Evolutionary conservation across 92 coral and sea anemone genomes (phyloP).

Genomic region (Phymanthus crucifer): DNA sequence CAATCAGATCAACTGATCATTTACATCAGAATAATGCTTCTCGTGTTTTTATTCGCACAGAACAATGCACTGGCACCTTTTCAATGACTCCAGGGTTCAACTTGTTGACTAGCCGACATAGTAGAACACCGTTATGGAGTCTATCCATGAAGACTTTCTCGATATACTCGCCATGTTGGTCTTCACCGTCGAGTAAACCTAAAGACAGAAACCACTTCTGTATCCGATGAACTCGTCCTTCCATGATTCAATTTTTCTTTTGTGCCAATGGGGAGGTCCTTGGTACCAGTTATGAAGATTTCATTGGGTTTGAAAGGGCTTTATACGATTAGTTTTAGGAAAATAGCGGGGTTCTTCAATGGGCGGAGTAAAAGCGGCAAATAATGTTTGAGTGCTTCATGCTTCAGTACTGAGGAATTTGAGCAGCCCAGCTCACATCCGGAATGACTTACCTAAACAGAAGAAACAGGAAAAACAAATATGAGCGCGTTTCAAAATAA

Average conservation of each 20-base stretch:
- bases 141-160: slow-evolving; percentile 43
- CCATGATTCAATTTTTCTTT: slow-evolving; percentile 15
- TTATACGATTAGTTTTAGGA: neutral
- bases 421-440: slow-evolving; percentile 35
- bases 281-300: neutral
- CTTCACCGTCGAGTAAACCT: slow-evolving; percentile 46
- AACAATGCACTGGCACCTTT: slow-evolving; percentile 59
- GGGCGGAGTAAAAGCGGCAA: slow-evolving; percentile 19
- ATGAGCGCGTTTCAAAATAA: neutral
- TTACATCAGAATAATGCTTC: slow-evolving; percentile 58
- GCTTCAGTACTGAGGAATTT: slow-evolving; percentile 28
- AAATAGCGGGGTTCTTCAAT: slow-evolving; percentile 1
- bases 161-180: slow-evolving; percentile 34
- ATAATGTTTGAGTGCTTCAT: neutral
- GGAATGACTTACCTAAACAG: slow-evolving; percentile 19
- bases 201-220: slow-evolving; percentile 63
- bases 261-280: neutral
- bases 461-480: slow-evolving; percentile 10
- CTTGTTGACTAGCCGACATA: slow-evolving; percentile 71
- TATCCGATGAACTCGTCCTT: slow-evolving; percentile 26
- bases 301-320: slow-evolving; percentile 3
- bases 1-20: slow-evolving; percentile 44
- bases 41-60: slow-evolving; percentile 16
- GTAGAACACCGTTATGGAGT: slow-evolving; percentile 64
- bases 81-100: slow-evolving; percentile 71